Percentiles rank a stretch among this genome's conserved stretches.
phyloP scores from a whole-genome alignment of 2,888 invertebrate genomes.

The Sicus ferrugineus region DNA sequence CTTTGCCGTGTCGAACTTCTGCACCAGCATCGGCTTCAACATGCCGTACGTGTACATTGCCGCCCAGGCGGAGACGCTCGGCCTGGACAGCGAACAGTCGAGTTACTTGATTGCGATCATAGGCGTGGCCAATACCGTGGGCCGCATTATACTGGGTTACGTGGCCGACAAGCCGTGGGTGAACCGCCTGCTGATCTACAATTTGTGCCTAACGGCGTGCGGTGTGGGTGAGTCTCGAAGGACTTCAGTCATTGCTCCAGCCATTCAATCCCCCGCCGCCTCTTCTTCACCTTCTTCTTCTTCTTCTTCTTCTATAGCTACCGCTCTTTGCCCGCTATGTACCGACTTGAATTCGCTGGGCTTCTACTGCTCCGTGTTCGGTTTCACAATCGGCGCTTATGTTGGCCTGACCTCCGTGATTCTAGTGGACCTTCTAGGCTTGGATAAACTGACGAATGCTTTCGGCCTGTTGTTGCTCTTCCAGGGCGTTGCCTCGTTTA shows the following conservation, averaged over 20 bases:
- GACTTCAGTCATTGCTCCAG: background rate
- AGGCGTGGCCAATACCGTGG: conserved; percentile 88
- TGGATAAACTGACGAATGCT: conserved; percentile 93
- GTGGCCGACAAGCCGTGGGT: conserved; percentile 89
- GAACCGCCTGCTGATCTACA: conserved; percentile 90
- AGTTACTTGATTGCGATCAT: conserved; percentile 80
- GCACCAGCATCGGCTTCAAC: conserved; percentile 87
- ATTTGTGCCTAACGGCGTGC: conserved; percentile 84
- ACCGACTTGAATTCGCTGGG: conserved; percentile 76
- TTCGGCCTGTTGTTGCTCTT: conserved; percentile 91
- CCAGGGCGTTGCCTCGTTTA: conserved; percentile 91
- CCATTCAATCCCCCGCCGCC: background rate
- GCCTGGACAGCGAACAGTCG: conserved; percentile 69
- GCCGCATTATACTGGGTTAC: conserved; percentile 87
- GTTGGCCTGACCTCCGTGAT: conserved; percentile 97
- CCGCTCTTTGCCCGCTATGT: conserved; percentile 81
- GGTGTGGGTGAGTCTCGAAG: conserved; percentile 76
- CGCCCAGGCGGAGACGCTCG: conserved; percentile 73
- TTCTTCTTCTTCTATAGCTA: conserved; percentile 68
- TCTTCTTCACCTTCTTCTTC: background rate
- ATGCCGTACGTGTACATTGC: conserved; percentile 90
- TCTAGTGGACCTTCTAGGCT: conserved; percentile 90
- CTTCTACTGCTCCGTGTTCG: conserved; percentile 81
- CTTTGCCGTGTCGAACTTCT: conserved; percentile 92
- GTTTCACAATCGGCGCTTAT: conserved; percentile 93